Base-by-base conservation (phyloP, 2,113 vertebrate species). In the Phrynosoma blainvillii region DNA sequence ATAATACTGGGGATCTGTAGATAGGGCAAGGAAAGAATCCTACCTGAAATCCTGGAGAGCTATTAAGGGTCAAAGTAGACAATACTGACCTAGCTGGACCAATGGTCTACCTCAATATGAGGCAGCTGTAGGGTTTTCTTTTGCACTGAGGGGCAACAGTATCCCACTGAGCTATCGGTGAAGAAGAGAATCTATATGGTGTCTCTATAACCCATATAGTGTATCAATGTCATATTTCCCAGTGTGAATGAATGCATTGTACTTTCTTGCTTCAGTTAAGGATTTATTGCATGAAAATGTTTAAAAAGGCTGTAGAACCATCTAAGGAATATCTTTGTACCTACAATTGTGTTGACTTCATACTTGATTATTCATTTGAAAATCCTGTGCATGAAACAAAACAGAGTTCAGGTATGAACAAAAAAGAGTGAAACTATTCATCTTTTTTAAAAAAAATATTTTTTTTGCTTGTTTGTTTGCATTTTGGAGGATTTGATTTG, bases 381-480 rank as follows among this genome's bases (percentile, higher is more conserved):
- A 81, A 66, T 93, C 92, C 91, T 93, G 88, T 96, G 96, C 94
- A 96, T 96, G 96, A 93, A 92, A 83, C 79, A 89, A 62, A 62
- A 62, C 59, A 62, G 59, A 62, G 59, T 62, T 62, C 59, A 62
- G 18, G 59, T 62, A 62, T 62, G 91, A 95, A 96, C 82, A 93
- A 95, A 94, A 94, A 42, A 75, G 73, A 89, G 86, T 90, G 84
- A 91, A 89, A 92, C 27, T 87, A 89, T 74, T 90, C 8, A 14
- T 82, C 90, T 94, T 82, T 36, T 94, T 82, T 36, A 36, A 36
- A 36, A 36, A 36, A 89, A 73, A 30, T 6, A 95, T 93, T 82
- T 88, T 85, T 87, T 88, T 81, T 94, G 20, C 92, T 93, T 70
- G 89, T 65, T 89, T 93, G 93, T 95, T 79, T 76, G 81, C 92